A percentile compares a stretch with the other conserved stretches of the same genome.
These are phyloP conservation scores for Notothenia rossii DNA, from an alignment of 2,113 vertebrate genomes.

Conservation along the genomic window DNA sequence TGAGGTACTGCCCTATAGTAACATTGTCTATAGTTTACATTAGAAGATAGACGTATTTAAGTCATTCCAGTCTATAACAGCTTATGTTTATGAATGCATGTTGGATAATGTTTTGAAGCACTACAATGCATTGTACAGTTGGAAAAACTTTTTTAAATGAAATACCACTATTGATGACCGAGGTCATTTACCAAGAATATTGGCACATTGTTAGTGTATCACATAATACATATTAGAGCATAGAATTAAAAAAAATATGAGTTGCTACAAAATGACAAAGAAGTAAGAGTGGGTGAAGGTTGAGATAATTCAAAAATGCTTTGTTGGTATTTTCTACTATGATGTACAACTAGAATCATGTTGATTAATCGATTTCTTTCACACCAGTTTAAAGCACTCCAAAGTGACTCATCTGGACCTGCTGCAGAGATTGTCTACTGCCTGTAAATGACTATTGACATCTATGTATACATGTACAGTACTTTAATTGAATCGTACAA, in stretches of 20 bases:
- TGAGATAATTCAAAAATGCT: slow-evolving; percentile 33
- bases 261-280: slow-evolving; percentile 33
- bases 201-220: slow-evolving; percentile 52
- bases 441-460: slow-evolving; percentile 40
- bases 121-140: slow-evolving; percentile 58
- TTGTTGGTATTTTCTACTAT: slow-evolving; percentile 56
- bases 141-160: slow-evolving; percentile 22
- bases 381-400: slow-evolving; percentile 22
- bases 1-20: slow-evolving; percentile 56
- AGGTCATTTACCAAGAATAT: slow-evolving; percentile 49
- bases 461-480: slow-evolving; percentile 37
- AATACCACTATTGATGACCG: slow-evolving; percentile 48
- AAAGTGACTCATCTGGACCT: slow-evolving; percentile 27
- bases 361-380: slow-evolving; percentile 41
- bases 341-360: slow-evolving; percentile 27
- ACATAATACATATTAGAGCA: slow-evolving; percentile 27
- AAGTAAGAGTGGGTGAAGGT: slow-evolving; percentile 26
- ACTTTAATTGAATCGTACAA: slow-evolving; percentile 36
- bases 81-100: slow-evolving; percentile 48
- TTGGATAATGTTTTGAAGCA: slow-evolving; percentile 62
- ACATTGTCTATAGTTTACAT: slow-evolving; percentile 73
- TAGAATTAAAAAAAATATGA: slow-evolving; percentile 27
- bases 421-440: slow-evolving; percentile 48
- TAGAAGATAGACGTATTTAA: slow-evolving; percentile 41
- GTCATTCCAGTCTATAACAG: slow-evolving; percentile 69